phyloP scores from a whole-genome alignment of 1,140 invertebrate species.

The Bombus waltoni region DNA sequence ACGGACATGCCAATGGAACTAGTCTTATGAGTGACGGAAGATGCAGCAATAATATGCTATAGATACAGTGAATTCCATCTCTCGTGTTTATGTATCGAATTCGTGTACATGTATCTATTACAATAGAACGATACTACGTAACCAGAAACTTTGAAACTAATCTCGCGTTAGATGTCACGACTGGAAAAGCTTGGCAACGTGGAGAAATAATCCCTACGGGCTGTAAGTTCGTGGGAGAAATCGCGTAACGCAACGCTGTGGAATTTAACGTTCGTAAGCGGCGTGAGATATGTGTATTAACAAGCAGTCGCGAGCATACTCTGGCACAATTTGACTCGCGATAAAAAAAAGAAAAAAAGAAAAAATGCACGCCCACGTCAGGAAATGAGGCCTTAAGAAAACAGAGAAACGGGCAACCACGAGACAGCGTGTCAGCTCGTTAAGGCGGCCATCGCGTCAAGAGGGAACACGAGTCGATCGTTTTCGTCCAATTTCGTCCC shows the following conservation, averaged over 20 bases:
- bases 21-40: too few species aligned
- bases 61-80: background rate
- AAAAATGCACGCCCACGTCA: background rate
- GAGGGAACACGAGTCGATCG: background rate
- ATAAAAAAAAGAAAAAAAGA: background rate
- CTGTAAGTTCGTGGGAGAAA: background rate
- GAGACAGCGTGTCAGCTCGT: background rate
- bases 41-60: background rate
- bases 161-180: too few species aligned
- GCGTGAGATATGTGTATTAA: background rate
- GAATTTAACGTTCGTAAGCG: background rate
- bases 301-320: background rate
- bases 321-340: background rate
- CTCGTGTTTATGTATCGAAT: too few species aligned
- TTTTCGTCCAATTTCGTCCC: background rate
- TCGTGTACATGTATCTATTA: too few species aligned
- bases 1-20: background rate
- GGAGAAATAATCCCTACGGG: background rate
- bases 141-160: background rate
- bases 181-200: background rate
- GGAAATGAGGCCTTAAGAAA: background rate
- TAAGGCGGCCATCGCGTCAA: background rate
- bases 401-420: constrained; percentile 15
- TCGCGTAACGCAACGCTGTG: background rate
- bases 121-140: too few species aligned